phyloP scores from a whole-genome alignment of 2,113 vertebrate species.

The Scomber scombrus region DNA sequence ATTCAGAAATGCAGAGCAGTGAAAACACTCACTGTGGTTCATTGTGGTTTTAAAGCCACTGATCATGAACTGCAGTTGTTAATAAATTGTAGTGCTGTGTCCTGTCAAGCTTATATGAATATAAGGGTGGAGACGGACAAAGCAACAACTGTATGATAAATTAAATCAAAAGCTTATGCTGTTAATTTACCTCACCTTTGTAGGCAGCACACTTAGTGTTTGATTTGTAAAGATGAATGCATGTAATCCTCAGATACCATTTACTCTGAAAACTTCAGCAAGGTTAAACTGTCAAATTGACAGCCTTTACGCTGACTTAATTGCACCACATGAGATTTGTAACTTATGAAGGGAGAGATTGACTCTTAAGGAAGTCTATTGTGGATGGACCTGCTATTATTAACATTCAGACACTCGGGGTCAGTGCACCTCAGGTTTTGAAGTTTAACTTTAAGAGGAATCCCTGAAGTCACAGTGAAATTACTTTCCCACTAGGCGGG shows the following conservation, averaged over 20 bases:
- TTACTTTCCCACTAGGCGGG: constrained; percentile 69
- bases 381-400: constrained; percentile 4
- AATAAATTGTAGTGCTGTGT: background rate
- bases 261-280: background rate
- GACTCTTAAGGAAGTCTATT: background rate
- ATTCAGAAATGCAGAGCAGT: background rate
- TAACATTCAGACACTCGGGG: background rate
- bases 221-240: background rate
- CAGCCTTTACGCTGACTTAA: constrained; percentile 5
- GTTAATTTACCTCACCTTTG: background rate
- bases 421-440: constrained; percentile 9
- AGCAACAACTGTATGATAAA: background rate
- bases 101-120: background rate
- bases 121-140: background rate
- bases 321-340: constrained; percentile 7
- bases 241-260: background rate
- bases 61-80: background rate
- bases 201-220: background rate
- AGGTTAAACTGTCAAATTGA: background rate
- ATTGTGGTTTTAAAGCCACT: background rate
- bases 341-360: background rate
- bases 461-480: constrained; percentile 59
- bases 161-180: background rate
- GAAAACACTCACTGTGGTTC: too few species aligned
- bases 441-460: constrained; percentile 57